Percentiles rank a stretch among this genome's conserved stretches.
Conservation (phyloP, 2,113 vertebrate genomes). For the Zosterops hypoxanthus region DNA sequence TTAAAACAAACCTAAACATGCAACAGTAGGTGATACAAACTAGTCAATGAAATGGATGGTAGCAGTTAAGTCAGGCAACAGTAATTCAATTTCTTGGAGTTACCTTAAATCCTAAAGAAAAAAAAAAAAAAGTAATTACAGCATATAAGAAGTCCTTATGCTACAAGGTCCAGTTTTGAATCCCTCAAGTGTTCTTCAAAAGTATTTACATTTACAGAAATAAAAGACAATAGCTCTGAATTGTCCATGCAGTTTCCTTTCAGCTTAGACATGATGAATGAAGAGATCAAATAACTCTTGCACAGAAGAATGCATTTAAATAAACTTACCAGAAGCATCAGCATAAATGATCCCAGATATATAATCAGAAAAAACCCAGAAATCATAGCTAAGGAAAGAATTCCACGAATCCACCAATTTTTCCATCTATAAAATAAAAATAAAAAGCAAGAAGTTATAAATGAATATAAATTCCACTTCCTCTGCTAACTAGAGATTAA, state of each 20-base stretch:
- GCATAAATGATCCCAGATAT: slow-evolving; percentile 91
- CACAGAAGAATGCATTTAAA: background rate
- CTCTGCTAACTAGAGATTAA: background rate
- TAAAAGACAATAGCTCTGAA: background rate
- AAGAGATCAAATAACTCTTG: background rate
- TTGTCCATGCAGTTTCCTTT: background rate
- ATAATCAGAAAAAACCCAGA: slow-evolving; percentile 90
- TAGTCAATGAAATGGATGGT: background rate
- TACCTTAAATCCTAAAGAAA: background rate
- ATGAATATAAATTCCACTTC: background rate
- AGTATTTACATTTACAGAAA: background rate
- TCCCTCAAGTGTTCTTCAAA: background rate
- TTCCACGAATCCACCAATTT: slow-evolving; percentile 98
- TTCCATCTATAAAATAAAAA: slow-evolving; percentile 86
- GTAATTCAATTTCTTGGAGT: background rate
- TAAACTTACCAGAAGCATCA: slow-evolving; percentile 87
- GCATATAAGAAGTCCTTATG: background rate
- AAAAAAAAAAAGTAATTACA: background rate
- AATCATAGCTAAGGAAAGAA: slow-evolving; percentile 94
- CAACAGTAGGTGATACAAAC: background rate
- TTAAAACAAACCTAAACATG: background rate
- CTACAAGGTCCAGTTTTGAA: background rate
- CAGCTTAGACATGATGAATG: background rate
- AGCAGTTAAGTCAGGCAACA: background rate
- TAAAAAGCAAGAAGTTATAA: background rate